Evolutionary conservation across 23 tunicate species (phyloP), one percentile per base, ranked within the genome.

Genomic region (Aplidium turbinatum): DNA sequence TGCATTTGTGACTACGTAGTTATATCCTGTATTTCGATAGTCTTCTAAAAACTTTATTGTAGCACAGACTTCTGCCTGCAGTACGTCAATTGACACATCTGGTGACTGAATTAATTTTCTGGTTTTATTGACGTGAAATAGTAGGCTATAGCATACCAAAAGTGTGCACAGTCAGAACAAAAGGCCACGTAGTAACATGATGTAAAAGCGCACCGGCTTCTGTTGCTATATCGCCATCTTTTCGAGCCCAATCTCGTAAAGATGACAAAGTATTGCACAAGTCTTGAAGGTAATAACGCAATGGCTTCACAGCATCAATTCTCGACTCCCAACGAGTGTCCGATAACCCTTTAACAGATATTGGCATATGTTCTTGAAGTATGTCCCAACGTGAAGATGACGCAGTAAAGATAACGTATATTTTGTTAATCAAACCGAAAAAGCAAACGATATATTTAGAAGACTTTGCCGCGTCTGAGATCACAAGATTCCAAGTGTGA

Each of bases 401-500:
- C 13, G 48, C 9, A 42, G 48, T 9, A 42, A 42, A 42, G 13
- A 42, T 9, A 9, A 42, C 48, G 13, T 42, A 42, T 13, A 42
- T 9, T 13, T 13, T 42, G 9, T 9, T 42, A 42, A 42, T 9
- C 13, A 42, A 9, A 9, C 13, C 48, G 13, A 42, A 42, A 42
- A 42, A 42, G 9, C 13, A 9, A 9, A 42, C 9, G 9, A 13
- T 13, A 9, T 68, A 30, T 27, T 25, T 46, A 30, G 75, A 31
- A 4, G 24, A 68, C 33, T 68, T 36, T 40, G 40, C 39, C 27
- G 56, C 56, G 31, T 68, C 75, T 40, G 27, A 35, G 3, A 68
- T 71, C 35, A 76, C 53, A 25, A 76, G 71, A 71, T 76, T 76
- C 22, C 58, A 24, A 4, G 25, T 61, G 20, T 76, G 81, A 39